phyloP scores from a whole-genome alignment of 2,113 vertebrate species.

The Puma concolor region DNA sequence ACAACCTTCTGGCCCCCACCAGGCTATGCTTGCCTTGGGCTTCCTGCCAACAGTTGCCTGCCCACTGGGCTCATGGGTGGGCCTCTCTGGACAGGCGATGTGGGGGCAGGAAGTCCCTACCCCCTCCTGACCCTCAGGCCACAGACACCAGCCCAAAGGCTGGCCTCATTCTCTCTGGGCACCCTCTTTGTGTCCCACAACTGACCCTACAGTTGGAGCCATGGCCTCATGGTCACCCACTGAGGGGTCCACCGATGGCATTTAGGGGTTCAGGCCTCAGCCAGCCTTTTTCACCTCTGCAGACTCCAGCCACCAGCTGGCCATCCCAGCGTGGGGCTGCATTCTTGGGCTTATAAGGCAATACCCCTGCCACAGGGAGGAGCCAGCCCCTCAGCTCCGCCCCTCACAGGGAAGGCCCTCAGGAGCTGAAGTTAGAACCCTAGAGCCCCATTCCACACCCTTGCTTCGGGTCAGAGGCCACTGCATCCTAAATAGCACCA shows the following conservation, averaged over 20 bases:
- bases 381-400: slow-evolving; percentile 53
- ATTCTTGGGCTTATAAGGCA: slow-evolving; percentile 91
- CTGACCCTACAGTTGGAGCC: neutral
- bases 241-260: neutral
- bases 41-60: slow-evolving; percentile 6
- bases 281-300: neutral
- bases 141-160: neutral
- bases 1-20: neutral
- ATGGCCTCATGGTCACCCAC: neutral
- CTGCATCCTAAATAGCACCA: neutral
- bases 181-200: neutral
- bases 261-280: neutral
- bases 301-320: slow-evolving; percentile 3
- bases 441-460: neutral
- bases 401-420: neutral
- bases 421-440: neutral
- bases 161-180: slow-evolving; percentile 8
- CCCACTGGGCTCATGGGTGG: slow-evolving; percentile 1
- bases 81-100: neutral
- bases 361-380: slow-evolving; percentile 75
- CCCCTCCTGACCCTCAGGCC: slow-evolving; percentile 11
- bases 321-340: slow-evolving; percentile 49
- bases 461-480: slow-evolving; percentile 28
- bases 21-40: slow-evolving; percentile 23
- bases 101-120: slow-evolving; percentile 48